These are phyloP conservation scores for Neocrepidodera transversa DNA, from an alignment of 2,888 invertebrate genomes.

Conservation along the genomic window DNA sequence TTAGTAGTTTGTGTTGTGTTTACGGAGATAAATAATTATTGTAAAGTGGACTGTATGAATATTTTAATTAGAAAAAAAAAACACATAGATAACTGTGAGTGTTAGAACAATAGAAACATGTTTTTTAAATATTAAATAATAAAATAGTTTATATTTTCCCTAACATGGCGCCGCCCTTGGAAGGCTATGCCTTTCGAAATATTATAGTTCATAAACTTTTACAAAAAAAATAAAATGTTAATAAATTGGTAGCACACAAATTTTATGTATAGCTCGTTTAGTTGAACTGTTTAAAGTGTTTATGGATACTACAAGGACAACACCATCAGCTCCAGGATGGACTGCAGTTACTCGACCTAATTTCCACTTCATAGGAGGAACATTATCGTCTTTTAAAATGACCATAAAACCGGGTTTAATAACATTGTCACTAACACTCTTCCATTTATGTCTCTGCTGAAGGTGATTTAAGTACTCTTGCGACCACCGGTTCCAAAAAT, in stretches of 20 bases:
- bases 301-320: constrained; percentile 15
- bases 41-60: too few species aligned
- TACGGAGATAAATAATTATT: too few species aligned
- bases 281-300: constrained; percentile 9
- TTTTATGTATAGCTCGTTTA: not conserved
- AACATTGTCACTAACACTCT: not conserved
- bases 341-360: constrained; percentile 2
- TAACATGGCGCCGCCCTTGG: constrained; percentile 5
- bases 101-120: too few species aligned
- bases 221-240: not conserved
- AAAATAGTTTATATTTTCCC: too few species aligned
- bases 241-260: not conserved
- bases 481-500: constrained; percentile 26
- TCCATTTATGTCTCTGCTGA: constrained; percentile 7
- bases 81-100: too few species aligned
- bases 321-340: constrained; percentile 11
- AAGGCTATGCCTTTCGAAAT: constrained; percentile 11
- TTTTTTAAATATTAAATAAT: too few species aligned
- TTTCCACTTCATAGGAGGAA: constrained; percentile 16
- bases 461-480: constrained; percentile 3
- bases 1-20: too few species aligned
- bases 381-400: constrained; percentile 8
- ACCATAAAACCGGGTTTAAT: constrained; percentile 5
- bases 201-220: not conserved
- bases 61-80: too few species aligned